These are phyloP conservation scores for Thunnus albacares DNA, from an alignment of 2,797 vertebrate species.

Conservation along the genomic window DNA sequence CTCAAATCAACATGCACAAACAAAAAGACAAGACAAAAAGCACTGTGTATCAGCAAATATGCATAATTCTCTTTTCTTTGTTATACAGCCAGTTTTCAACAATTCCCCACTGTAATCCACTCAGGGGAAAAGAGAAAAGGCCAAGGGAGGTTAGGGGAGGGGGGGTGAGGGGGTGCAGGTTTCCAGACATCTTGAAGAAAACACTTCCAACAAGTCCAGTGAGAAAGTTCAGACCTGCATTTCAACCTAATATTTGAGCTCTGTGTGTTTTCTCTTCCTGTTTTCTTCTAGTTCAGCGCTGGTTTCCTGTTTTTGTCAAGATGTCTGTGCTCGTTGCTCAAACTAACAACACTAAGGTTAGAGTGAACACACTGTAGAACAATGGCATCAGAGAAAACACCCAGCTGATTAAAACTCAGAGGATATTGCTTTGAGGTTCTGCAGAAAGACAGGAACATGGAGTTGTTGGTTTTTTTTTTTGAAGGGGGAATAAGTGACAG, in stretches of 20 bases:
- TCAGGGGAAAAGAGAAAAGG: conserved; percentile 14
- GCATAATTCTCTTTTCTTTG: conserved; percentile 58
- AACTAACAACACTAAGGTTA: conserved; percentile 21
- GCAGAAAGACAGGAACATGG: conserved; percentile 28
- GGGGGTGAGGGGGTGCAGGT: conserved; percentile 19
- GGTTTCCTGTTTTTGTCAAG: conserved; percentile 4
- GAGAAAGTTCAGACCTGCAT: conserved; percentile 9
- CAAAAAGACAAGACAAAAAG: conserved; percentile 46
- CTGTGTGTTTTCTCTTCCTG: not conserved
- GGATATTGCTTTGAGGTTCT: conserved; percentile 69
- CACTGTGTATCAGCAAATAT: conserved; percentile 59
- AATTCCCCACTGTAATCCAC: conserved; percentile 34
- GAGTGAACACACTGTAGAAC: conserved; percentile 33
- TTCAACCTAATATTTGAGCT: not conserved
- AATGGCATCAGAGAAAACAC: conserved; percentile 21
- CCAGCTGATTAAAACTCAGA: conserved; percentile 51
- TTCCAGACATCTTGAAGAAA: conserved; percentile 32
- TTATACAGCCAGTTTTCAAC: conserved; percentile 44
- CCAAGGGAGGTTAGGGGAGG: conserved; percentile 17
- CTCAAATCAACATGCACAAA: conserved; percentile 42
- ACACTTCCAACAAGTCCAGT: conserved; percentile 9
- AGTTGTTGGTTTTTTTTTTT: not conserved
- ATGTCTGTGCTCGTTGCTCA: conserved; percentile 13
- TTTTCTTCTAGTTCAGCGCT: conserved; percentile 11
- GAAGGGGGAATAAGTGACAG: not conserved